Evolutionary conservation across 2,797 vertebrate genomes (phyloP), one percentile per base, ranked within the genome.

Genomic region (Betta splendens): DNA sequence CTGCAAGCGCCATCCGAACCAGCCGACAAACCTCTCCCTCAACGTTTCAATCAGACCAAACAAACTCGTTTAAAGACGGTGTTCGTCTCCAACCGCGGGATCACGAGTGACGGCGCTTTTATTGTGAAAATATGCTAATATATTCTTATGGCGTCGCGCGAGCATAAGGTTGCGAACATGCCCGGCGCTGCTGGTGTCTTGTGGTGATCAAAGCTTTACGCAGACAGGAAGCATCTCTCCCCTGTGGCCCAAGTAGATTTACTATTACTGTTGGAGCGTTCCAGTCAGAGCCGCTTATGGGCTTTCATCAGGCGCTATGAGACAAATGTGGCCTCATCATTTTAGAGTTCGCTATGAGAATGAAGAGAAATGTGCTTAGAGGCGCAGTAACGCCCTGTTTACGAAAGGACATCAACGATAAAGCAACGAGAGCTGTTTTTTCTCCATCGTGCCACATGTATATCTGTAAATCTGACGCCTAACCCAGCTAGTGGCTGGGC

Each of bases 191-290:
- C 67, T 57, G 64, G 69, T 84, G 88, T 79, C 85, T 75, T 62
- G 75, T 48, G 50, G 72, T 80, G 83, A 89, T 89, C 83, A 89
- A 87, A 89, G 82, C 69, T 7, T 69, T 58, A 74, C 59, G 56
- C 72, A 77, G 67, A 79, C 67, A 64, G 56, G 68, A 64, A 73
- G 76, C 75, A 66, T 64, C 47, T 61, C 65, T 79, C 52, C 80
- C 79, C 79, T 52, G 55, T 66, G 71, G 84, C 75, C 74, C 56
- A 25, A 76, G 65, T 64, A 83, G 80, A 86, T 86, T 81, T 68
- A 64, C 70, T 61, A 75, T 77, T 61, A 71, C 79, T 61, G 57
- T 47, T 69, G 38, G 38, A 63, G 80, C 79, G 85, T 84, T 67
- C 67, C 55, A 85, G 67, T 60, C 42, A 61, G 65, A 59, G 35